Percentiles rank a stretch among this genome's conserved stretches.
Evolutionary conservation across 2,113 vertebrate species (phyloP).

Genomic region (Malaclemys terrapin): DNA sequence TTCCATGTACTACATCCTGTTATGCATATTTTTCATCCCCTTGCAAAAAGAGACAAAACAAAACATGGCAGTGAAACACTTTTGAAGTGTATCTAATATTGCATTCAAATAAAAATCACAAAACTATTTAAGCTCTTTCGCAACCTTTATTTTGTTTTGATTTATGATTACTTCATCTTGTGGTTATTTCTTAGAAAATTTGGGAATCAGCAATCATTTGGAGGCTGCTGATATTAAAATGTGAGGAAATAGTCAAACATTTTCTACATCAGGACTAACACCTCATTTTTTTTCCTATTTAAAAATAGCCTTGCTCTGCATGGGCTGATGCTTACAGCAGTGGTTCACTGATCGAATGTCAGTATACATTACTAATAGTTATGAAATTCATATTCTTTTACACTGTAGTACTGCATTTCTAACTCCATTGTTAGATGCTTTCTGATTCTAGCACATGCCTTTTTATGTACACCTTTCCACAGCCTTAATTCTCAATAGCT

Average conservation of each 20-base stretch:
- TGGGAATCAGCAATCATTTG: slow-evolving; percentile 2
- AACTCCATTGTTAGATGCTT: slow-evolving; percentile 24
- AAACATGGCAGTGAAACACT: neutral
- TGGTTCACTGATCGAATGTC: slow-evolving; percentile 28
- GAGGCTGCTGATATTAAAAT: slow-evolving; percentile 31
- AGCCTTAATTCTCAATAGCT: neutral
- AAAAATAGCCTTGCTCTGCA: slow-evolving; percentile 31
- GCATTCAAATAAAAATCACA: neutral
- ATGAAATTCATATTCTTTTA: slow-evolving; percentile 54
- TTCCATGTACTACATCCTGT: neutral
- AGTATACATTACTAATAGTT: slow-evolving; percentile 60
- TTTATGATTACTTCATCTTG: neutral
- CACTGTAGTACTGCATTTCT: neutral
- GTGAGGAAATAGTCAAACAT: slow-evolving; percentile 35
- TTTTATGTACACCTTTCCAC: neutral
- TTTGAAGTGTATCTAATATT: neutral
- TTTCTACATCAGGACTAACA: slow-evolving; percentile 46
- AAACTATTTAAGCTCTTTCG: neutral
- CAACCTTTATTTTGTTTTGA: slow-evolving; percentile 36
- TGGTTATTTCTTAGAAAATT: slow-evolving; percentile 23
- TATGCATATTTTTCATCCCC: neutral
- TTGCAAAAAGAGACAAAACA: neutral
- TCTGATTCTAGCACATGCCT: neutral
- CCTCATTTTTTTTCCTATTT: slow-evolving; percentile 66
- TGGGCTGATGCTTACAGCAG: slow-evolving; percentile 26